A percentile compares a stretch with the other conserved stretches of the same genome.
Conservation (phyloP, 2,888 invertebrate genomes). For the Lucinisca nassula region DNA sequence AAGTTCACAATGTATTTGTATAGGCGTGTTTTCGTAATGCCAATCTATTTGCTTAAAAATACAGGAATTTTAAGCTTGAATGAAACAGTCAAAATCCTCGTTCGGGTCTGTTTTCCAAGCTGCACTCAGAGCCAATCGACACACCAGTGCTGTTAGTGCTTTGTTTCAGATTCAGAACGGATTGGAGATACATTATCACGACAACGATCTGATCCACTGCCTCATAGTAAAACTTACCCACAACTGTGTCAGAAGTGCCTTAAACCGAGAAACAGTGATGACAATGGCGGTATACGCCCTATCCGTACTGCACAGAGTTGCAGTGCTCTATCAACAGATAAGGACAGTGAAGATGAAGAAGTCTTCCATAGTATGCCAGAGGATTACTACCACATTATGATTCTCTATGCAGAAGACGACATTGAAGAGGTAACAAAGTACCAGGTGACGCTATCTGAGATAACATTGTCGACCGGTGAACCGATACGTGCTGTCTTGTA, state of each 20-base stretch:
- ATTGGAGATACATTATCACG: too few relatives aligned
- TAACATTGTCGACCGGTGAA: constrained; percentile 35
- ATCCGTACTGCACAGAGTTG: neutral
- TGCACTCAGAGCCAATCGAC: too few relatives aligned
- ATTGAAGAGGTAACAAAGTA: constrained; percentile 63
- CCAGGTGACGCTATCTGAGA: constrained; percentile 62
- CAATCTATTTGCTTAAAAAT: too few relatives aligned
- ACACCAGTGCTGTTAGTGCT: too few relatives aligned
- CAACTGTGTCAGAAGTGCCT: neutral
- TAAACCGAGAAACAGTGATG: neutral
- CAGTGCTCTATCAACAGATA: neutral
- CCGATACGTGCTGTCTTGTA: constrained; percentile 69
- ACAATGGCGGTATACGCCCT: neutral
- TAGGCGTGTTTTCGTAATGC: too few relatives aligned
- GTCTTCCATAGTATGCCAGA: neutral
- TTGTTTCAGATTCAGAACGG: too few relatives aligned
- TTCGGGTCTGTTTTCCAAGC: too few relatives aligned
- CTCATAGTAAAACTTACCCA: neutral
- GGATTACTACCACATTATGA: constrained; percentile 66
- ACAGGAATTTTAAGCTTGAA: too few relatives aligned
- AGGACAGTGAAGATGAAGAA: neutral
- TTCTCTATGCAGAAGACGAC: constrained; percentile 77
- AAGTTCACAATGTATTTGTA: too few relatives aligned
- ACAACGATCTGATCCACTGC: too few relatives aligned
- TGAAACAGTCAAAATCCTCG: too few relatives aligned